Conservation (phyloP, 2,888 invertebrate genomes). For the Nemurella pictetii region DNA sequence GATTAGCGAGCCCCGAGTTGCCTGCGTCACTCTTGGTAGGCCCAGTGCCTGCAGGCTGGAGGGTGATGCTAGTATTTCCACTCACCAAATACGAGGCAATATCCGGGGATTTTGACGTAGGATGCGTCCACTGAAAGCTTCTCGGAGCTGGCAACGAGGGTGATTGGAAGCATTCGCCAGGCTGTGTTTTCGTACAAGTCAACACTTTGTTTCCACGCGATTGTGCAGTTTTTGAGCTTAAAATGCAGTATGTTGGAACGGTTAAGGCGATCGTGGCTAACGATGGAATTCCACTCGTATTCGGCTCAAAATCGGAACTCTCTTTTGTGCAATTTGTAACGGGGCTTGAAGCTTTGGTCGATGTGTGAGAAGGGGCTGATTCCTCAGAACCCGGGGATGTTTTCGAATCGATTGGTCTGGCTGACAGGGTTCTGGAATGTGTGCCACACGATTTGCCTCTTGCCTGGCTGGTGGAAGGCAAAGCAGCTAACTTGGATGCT, state of each 20-base stretch:
- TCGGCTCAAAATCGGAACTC: not conserved
- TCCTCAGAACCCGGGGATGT: not conserved
- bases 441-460: not conserved
- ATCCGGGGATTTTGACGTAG: not conserved
- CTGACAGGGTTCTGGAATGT: not conserved
- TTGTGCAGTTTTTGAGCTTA: not conserved
- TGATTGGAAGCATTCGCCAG: not conserved
- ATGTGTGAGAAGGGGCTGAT: not conserved
- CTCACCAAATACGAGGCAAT: not conserved
- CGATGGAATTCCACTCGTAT: not conserved
- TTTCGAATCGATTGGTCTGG: not conserved
- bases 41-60: too few species aligned
- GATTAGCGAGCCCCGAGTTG: too few species aligned
- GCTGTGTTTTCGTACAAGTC: not conserved
- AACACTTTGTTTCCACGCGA: not conserved
- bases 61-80: too few species aligned
- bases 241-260: slow-evolving; percentile 6
- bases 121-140: not conserved
- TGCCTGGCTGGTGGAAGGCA: not conserved
- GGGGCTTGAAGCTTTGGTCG: not conserved
- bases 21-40: too few species aligned
- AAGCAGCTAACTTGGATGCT: not conserved
- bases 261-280: slow-evolving; percentile 7
- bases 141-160: not conserved
- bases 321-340: not conserved